Evolutionary conservation across 2,797 vertebrate species (phyloP), one percentile per base, ranked within the genome.

Genomic region (Chrysolophus pictus): DNA sequence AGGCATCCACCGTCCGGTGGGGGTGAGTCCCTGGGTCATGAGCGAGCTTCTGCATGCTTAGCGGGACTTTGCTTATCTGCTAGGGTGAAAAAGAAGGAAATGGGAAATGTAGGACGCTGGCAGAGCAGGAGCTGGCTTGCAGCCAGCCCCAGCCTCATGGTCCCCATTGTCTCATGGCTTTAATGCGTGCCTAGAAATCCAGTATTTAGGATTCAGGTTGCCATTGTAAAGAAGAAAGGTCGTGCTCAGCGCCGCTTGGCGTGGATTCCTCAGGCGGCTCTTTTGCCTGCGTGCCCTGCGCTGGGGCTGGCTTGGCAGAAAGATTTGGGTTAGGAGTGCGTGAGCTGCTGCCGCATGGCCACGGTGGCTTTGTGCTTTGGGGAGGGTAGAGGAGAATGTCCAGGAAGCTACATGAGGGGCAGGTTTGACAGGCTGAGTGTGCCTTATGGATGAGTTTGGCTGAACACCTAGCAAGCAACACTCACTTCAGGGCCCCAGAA

Each of bases 191-290:
- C 94, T 94, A 88, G 93, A 96, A 97, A 97, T 97, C 96, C 94
- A 94, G 96, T 96, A 96, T 96, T 97, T 97, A 94, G 95, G 96
- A 97, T 96, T 97, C 96, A 95, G 94, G 94, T 96, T 95, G 94
- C 89, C 47, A 59, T 59, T 95, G 92, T 94, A 94, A 92, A 94
- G 92, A 87, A 84, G 94, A 93, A 92, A 87, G 93, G 91, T 96
- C 74, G 77, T 93, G 93, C 94, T 96, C 91, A 87, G 91, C 1
- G 2, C 90, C 3, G 53, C 91, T 93, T 92, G 94, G 91, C 37
- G 10, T 91, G 92, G 93, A 96, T 94, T 96, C 94, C 85, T 95
- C 74, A 0, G 0, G 85, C 96, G 93, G 95, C 92, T 92, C 92
- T 96, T 92, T 96, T 92, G 83, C 89, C 89, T 91, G 85, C 4